Evolutionary conservation across 2,888 invertebrate species (phyloP).

Genomic region (Eupithecia tripunctaria): DNA sequence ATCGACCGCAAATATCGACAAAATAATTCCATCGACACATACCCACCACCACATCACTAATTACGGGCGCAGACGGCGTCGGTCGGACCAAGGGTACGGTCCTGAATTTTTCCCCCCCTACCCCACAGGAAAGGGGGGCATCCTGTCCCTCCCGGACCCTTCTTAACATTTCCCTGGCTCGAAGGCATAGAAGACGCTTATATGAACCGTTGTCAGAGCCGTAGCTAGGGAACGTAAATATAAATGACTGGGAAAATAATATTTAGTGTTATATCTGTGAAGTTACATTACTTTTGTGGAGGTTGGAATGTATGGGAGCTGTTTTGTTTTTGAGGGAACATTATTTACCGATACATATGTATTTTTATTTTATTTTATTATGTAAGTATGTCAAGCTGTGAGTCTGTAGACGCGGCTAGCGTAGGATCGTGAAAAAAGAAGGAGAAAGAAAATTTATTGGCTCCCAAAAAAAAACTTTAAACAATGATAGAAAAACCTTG

Average conservation of each 20-base stretch:
- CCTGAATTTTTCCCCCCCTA: conserved; percentile 81
- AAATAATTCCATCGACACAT: conserved; percentile 51
- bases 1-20: conserved; percentile 3
- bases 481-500: too few species aligned
- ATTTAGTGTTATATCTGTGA: conserved; percentile 18
- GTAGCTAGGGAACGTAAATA: conserved; percentile 23
- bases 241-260: conserved; percentile 6
- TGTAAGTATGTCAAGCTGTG: too few species aligned
- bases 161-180: conserved; percentile 81
- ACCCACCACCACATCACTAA: conserved; percentile 78
- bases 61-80: conserved; percentile 80
- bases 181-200: conserved; percentile 76
- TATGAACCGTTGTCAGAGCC: conserved; percentile 33
- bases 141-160: conserved; percentile 79
- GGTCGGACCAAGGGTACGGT: conserved; percentile 81
- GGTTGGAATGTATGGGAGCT: not conserved
- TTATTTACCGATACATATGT: not conserved
- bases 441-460: too few species aligned
- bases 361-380: too few species aligned
- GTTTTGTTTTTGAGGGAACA: not conserved
- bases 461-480: too few species aligned
- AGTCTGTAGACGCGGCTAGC: not conserved
- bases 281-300: not conserved
- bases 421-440: too few species aligned
- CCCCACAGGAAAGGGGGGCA: conserved; percentile 68